These are phyloP conservation scores for Hydrolagus colliei DNA, from an alignment of 2,797 vertebrate species.

Conservation along the genomic window DNA sequence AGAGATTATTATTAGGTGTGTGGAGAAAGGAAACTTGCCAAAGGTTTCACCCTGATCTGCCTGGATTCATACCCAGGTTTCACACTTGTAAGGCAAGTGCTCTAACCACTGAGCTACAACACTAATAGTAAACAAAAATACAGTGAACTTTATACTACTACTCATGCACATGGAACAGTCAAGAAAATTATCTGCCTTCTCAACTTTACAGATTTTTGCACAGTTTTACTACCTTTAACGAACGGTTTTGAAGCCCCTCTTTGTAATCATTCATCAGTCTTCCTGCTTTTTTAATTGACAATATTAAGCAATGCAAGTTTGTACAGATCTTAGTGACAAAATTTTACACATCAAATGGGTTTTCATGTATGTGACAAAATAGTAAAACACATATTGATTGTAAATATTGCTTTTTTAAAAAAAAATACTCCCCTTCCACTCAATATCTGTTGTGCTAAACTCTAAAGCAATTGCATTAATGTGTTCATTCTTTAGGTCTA, in stretches of 20 bases:
- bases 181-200: too few species aligned
- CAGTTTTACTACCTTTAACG: background rate
- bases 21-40: too few species aligned
- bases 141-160: too few species aligned
- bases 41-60: too few species aligned
- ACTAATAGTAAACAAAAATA: too few species aligned
- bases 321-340: background rate
- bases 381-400: background rate
- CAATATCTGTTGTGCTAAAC: background rate
- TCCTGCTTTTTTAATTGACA: background rate
- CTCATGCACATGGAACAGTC: too few species aligned
- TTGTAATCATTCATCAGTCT: background rate
- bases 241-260: background rate
- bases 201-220: background rate
- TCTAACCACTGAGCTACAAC: too few species aligned
- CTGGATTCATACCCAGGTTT: too few species aligned
- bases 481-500: background rate
- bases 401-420: background rate
- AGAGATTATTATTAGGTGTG: too few species aligned
- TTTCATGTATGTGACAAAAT: background rate
- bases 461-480: background rate
- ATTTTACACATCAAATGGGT: background rate
- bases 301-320: background rate
- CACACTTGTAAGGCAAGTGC: too few species aligned
- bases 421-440: too few species aligned